Base-by-base conservation (phyloP, 2,113 vertebrate species). In the Dendropsophus ebraccatus region DNA sequence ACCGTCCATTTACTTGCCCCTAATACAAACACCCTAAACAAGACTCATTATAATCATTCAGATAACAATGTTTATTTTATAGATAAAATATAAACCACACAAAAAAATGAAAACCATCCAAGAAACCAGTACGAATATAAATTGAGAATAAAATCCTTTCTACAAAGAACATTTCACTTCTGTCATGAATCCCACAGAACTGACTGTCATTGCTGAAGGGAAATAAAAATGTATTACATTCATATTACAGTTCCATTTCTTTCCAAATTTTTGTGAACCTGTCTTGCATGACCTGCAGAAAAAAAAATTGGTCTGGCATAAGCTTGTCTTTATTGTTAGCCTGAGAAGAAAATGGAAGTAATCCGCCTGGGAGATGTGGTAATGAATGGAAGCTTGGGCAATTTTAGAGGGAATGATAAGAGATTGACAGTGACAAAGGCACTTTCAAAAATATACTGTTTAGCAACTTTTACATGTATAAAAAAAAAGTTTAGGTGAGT, bases 261-360 rank as follows among this genome's bases (percentile, higher is more conserved):
- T 76, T 52, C 47, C 45, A 52, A 70, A 28, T 54, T 52, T 50
- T 32, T 41, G 25, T 52, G 25, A 12, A 52, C 52, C 6, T 50
- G 17, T 54, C 8, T 30, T 77, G 47, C 28, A 30, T 77, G 75
- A 56, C 49, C 28, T 32, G 49, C 8, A 41, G 41, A 41, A 41
- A 41, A 54, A 54, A 77, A 54, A 17, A 77, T 54, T 19, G 23
- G 19, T 49, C 28, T 76, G 45, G n/a, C 13, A 10, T 12, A 77
- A 35, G 49, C 50, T 54, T 54, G 45, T 50, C 47, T 76, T 76
- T 19, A 52, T 76, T 76, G 49, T 54, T 54, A 77, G 7, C 23
- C 74, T n/a, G 50, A 32, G 35, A 76, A 74, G 17, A 14, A 47
- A 75, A 50, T 76, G 16, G 47, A 76, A 76, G 45, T 32, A 35